Base-by-base conservation (phyloP, 2,113 vertebrate species). In the Damaliscus lunatus region DNA sequence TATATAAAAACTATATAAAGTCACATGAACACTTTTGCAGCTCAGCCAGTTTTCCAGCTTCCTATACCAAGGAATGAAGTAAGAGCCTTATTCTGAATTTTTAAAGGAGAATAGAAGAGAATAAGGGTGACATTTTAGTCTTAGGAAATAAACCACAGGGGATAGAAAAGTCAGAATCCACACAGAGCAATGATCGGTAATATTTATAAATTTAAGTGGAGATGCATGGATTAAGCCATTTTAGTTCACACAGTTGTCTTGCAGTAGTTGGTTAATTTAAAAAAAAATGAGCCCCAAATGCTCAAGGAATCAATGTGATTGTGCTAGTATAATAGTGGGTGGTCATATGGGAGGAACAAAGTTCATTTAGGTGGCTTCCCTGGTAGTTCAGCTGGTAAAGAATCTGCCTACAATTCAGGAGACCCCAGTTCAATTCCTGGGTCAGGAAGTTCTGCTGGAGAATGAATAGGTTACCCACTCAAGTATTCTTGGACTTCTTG, bases 271-370 rank as follows among this genome's bases (percentile, higher is more conserved):
- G 21, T 16, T 25, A 77, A 77, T 43, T 43, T 0, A 12, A 29
- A 27, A 27, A 27, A 25, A 74, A 40, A 74, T 0, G 12, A 77
- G 21, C 6, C 21, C 23, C 13, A 0, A 43, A 7, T 25, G 11
- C 40, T 77, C 71, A 77, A 77, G 5, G 14, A 80, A 57, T 74
- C 27, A 6, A 9, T 43, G 2, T 62, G n/a, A 16, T 77, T 57
- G 6, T 67, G 6, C 50, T 9, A 33, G 14, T 11, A 19, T 55
- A 31, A 48, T 12, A 2, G 5, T 23, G 29, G 77, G 4, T 52
- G 13, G 16, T 23, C 2, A 7, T 14, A 11, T 13, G 29, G 2
- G 40, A 31, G 13, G 53, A 84, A 15, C 19, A 62, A 80, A 5
- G 7, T 25, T 81, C 89, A 74, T 82, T 60, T 36, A 80, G 43